Evolutionary conservation across 2,113 vertebrate species (phyloP), one percentile per base, ranked within the genome.

Genomic region (Ornithorhynchus anatinus): DNA sequence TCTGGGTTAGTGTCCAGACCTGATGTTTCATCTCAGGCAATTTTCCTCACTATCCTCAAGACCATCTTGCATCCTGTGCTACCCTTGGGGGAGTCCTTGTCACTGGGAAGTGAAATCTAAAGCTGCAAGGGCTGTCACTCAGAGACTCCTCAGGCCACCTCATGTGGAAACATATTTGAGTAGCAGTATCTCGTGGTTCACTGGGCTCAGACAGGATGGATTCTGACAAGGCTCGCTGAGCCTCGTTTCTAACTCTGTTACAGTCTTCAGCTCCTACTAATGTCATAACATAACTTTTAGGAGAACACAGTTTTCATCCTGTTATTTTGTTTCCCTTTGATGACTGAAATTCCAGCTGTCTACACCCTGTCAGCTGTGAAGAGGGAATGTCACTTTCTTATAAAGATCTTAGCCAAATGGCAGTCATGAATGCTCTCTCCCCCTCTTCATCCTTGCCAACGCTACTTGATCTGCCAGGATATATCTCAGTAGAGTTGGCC

Each of bases 201-300:
- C 15, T 10, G 61, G 51, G 17, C 3, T 42, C 39, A 63, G 8
- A 37, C 72, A 54, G 36, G 59, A 52, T 1, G 17, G 3, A 9
- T 32, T 69, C 29, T 75, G 36, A 80, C 57, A 70, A 48, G 63
- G 54, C 67, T n/a, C 73, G 31, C 29, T 25, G 38, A 60, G 33
- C 6, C 48, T 58, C n/a, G 42, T 44, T 39, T 58, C 42, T 47
- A 8, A 35, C 27, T 72, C 27, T 20, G 50, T 52, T 20, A 12
- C 13, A 14, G n/a, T 32, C 40, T 70, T 59, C 63, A 16, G 23
- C 56, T 73, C 17, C 37, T 27, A 20, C 56, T 73, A 60, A 70
- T 60, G 56, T 20, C 38, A 50, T 5, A 60, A 64, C 2, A 23
- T 17, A 69, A 32, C 22, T 31, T 45, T 47, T 31, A 37, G 35